Base-by-base conservation (phyloP, 2,113 vertebrate genomes). In the Benitochromis conjunctus region DNA sequence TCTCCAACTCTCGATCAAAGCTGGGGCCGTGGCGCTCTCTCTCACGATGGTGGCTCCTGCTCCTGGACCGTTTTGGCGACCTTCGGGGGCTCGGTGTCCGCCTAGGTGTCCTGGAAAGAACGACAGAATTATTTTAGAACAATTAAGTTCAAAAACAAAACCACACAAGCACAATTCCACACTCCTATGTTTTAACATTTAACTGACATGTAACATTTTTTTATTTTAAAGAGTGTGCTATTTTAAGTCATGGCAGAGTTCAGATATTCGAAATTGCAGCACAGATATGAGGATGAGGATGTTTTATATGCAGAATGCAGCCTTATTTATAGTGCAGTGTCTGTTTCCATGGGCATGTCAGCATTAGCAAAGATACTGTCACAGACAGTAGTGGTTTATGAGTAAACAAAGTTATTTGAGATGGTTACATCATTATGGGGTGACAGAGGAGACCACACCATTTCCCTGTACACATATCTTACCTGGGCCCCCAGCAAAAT, bases 1-100 rank as follows among this genome's bases (percentile, higher is more conserved):
- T 96, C 91, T 99, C 98, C 89, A 99, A 95, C 87, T 99, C 99
- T 80, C 97, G 96, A 69, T 99, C 99, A 62, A 99, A 99, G 92
- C 97, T 99, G 88, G 97, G 97, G 14, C 98, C 97, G 0, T 97
- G 98, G 31, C 97, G 96, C 18, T 99, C 98, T 58, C 94, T 95
- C 82, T 99, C 98, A 3, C 96, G 96, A 92, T 99, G 98, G 94
- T 97, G 98, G 95, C 98, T 99, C 92, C 97, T 96, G 95, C 98
- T 99, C 92, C 99, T 97, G 6, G 98, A 99, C 86, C 98, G 97
- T 91, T 98, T 97, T 21, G 98, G 98, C 21, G 99, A 99, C 71
- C 96, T 96, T 66, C 96, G 93, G 71, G 99, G 98, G 94, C 96
- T 99, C 2, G 97, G 94, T 1, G 98, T 98, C 86, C 97, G 97